Evolutionary conservation across 2,113 vertebrate genomes (phyloP).

Genomic region (Lepus americanus): DNA sequence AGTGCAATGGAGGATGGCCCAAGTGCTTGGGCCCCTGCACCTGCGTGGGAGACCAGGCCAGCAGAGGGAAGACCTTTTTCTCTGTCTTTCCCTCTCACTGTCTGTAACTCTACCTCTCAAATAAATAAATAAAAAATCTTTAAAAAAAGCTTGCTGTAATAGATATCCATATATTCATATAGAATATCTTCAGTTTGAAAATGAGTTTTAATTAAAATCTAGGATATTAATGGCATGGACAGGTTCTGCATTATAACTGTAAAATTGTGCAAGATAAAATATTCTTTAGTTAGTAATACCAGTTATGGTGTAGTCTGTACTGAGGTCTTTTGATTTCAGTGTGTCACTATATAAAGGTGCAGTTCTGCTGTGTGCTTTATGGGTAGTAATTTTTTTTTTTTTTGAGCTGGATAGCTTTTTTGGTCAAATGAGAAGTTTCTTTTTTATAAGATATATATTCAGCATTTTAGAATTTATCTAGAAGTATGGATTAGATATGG

Average conservation of each 20-base stretch:
- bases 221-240: slow-evolving; percentile 22
- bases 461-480: slow-evolving; percentile 54
- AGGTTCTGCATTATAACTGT: slow-evolving; percentile 40
- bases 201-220: not conserved
- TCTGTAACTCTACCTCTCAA: too few species aligned
- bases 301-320: not conserved
- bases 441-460: not conserved
- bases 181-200: slow-evolving; percentile 56
- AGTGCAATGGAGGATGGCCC: too few species aligned
- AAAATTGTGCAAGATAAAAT: slow-evolving; percentile 44
- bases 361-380: slow-evolving; percentile 20
- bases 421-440: slow-evolving; percentile 48
- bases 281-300: slow-evolving; percentile 26
- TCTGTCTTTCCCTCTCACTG: too few species aligned
- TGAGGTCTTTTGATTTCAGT: slow-evolving; percentile 50
- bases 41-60: too few species aligned
- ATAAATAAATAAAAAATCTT: too few species aligned
- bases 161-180: not conserved
- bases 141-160: not conserved
- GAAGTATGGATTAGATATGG: slow-evolving; percentile 21
- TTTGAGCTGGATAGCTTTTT: slow-evolving; percentile 17
- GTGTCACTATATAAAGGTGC: not conserved
- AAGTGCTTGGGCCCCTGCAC: too few species aligned
- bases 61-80: too few species aligned
- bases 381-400: slow-evolving; percentile 27